phyloP scores from a whole-genome alignment of 2,888 invertebrate species.

The Pandemis corylana region DNA sequence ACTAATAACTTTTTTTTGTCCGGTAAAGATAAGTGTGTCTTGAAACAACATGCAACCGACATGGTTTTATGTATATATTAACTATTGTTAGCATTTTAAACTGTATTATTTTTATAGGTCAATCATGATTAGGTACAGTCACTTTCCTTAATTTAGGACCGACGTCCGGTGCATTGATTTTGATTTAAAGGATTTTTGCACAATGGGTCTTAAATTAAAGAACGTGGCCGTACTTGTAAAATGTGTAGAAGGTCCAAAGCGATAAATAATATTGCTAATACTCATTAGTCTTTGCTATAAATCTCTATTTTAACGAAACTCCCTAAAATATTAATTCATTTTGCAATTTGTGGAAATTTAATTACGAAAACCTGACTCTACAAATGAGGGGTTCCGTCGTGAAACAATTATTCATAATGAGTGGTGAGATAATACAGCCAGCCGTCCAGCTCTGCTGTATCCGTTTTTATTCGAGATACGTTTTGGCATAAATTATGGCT shows the following conservation, averaged over 20 bases:
- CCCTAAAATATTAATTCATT: conserved; percentile 33
- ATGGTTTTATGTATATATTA: not conserved
- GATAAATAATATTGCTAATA: not conserved
- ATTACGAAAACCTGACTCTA: conserved; percentile 38
- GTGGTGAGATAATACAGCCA: conserved; percentile 34
- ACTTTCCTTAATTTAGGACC: too few relatives aligned
- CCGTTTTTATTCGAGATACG: conserved; percentile 11
- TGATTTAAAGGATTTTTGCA: too few relatives aligned
- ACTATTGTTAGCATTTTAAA: too few relatives aligned
- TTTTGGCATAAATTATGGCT: conserved; percentile 15
- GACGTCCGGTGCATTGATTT: too few relatives aligned
- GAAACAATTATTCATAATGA: conserved; percentile 40
- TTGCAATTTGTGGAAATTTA: conserved; percentile 35
- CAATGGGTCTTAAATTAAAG: too few relatives aligned
- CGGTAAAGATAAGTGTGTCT: not conserved
- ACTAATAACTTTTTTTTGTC: not conserved
- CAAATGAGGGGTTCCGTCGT: conserved; percentile 33
- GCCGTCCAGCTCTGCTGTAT: not conserved
- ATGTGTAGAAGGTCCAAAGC: not conserved
- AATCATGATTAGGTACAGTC: too few relatives aligned
- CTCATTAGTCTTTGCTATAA: not conserved
- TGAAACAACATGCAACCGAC: not conserved
- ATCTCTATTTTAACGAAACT: conserved; percentile 17
- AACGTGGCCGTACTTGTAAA: too few relatives aligned
- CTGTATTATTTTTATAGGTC: too few relatives aligned